These are phyloP conservation scores for Corapipo altera DNA, from an alignment of 2,113 vertebrate species.

Conservation along the genomic window DNA sequence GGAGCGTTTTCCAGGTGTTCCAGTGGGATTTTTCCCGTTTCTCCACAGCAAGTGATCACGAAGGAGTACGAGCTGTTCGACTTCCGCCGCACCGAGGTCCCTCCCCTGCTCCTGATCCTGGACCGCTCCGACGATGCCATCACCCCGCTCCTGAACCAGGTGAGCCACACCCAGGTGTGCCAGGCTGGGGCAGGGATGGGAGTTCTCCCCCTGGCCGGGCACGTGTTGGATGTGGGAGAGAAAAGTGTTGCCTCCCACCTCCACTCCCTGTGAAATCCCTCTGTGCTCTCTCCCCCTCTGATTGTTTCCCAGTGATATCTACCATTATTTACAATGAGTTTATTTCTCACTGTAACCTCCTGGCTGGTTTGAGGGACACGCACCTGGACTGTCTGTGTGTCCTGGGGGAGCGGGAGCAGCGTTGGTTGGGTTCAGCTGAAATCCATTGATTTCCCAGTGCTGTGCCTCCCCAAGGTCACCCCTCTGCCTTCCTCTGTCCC, in stretches of 20 bases:
- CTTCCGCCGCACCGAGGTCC: slow-evolving; percentile 93
- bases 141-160: slow-evolving; percentile 87
- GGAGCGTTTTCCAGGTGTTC: background rate
- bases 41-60: slow-evolving; percentile 90
- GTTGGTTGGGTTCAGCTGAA: background rate
- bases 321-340: background rate
- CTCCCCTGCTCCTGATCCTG: slow-evolving; percentile 90
- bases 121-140: slow-evolving; percentile 93
- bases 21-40: background rate
- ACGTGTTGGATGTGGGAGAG: background rate
- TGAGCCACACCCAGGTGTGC: background rate
- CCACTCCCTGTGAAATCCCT: background rate
- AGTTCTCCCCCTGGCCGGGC: background rate
- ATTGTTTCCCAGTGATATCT: background rate
- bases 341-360: background rate
- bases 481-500: background rate
- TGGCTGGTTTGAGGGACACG: background rate
- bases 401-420: background rate
- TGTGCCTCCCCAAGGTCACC: background rate
- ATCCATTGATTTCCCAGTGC: background rate
- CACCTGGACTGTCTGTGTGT: background rate
- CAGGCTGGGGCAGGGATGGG: background rate
- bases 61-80: slow-evolving; percentile 98
- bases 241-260: too few relatives aligned
- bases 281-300: too few relatives aligned